Conservation (phyloP, 1,140 invertebrate genomes). For the Drosophila pachea region DNA sequence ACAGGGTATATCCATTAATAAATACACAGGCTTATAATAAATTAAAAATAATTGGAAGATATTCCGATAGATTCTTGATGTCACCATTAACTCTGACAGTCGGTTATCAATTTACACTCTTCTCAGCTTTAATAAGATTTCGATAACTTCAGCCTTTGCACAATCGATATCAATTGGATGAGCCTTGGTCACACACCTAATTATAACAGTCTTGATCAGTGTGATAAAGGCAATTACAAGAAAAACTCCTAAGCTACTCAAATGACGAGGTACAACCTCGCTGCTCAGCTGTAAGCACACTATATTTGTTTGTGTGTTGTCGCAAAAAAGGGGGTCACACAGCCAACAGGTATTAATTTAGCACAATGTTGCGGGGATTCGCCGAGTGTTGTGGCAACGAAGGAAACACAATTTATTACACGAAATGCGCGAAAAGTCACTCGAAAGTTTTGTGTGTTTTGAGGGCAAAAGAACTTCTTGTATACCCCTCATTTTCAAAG, state of each 20-base stretch:
- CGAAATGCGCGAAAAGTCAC: conserved; percentile 63
- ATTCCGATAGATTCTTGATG: neutral
- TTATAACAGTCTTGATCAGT: too few relatives aligned
- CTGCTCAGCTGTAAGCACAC: neutral
- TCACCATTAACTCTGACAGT: neutral
- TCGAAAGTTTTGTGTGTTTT: conserved; percentile 42
- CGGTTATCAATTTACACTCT: neutral
- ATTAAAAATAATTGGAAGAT: neutral
- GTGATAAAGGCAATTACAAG: neutral
- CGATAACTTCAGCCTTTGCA: neutral
- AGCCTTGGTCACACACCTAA: neutral
- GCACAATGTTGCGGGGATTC: conserved; percentile 54
- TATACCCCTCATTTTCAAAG: conserved; percentile 27
- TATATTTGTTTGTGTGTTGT: conserved; percentile 30
- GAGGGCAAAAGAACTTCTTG: conserved; percentile 25
- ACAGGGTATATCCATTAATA: conserved; percentile 3
- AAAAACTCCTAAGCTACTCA: neutral
- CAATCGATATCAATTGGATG: neutral
- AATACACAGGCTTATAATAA: neutral
- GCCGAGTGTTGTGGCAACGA: conserved; percentile 43
- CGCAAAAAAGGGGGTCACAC: conserved; percentile 17
- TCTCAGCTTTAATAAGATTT: neutral
- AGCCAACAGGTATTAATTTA: conserved; percentile 73
- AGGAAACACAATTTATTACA: conserved; percentile 68
- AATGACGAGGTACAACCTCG: conserved; percentile 27